A percentile compares a stretch with the other conserved stretches of the same genome.
These are phyloP conservation scores for Vombatus ursinus DNA, from an alignment of 2,113 vertebrate genomes.

Conservation along the genomic window DNA sequence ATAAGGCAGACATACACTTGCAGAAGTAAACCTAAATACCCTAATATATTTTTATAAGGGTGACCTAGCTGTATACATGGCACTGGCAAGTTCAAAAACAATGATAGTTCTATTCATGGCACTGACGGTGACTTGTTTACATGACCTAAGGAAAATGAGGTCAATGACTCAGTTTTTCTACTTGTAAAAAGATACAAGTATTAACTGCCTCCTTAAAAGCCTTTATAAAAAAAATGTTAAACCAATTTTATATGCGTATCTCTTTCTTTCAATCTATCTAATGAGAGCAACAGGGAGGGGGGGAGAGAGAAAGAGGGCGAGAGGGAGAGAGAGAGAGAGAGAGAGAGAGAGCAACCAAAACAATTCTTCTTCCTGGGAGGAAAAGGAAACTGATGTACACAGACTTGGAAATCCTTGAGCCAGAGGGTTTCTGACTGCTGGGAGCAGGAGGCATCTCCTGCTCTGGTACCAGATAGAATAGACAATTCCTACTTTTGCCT, in stretches of 20 bases:
- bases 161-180: neutral
- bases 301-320: no score
- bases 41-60: neutral
- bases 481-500: neutral
- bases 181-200: neutral
- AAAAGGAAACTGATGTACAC: neutral
- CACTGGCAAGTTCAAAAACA: neutral
- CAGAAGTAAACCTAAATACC: neutral
- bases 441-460: neutral
- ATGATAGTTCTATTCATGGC: neutral
- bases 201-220: neutral
- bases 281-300: neutral
- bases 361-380: no score
- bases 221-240: neutral
- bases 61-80: neutral
- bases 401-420: neutral
- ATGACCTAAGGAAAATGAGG: neutral
- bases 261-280: neutral
- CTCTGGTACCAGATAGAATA: neutral
- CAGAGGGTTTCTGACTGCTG: neutral
- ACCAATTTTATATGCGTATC: neutral
- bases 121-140: neutral
- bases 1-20: conserved; percentile 6
- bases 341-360: no score
- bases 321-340: neutral